Conservation (phyloP, 1,140 invertebrate species). For the Magallana ariakensis region DNA sequence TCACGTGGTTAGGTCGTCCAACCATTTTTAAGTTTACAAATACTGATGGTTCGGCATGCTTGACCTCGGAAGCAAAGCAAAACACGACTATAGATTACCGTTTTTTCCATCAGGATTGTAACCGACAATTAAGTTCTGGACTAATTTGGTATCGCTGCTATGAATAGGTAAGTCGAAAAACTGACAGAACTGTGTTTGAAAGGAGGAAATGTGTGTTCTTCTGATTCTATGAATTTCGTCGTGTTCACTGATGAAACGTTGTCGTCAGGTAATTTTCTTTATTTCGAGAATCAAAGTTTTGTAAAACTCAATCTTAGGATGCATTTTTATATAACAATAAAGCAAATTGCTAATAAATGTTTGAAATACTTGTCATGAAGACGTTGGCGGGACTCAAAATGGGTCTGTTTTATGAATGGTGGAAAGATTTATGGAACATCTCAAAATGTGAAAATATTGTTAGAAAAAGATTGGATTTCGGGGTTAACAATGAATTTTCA, state of each 20-base stretch:
- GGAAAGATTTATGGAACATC: neutral
- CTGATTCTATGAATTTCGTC: neutral
- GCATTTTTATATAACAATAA: neutral
- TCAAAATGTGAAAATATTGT: neutral
- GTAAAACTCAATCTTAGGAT: neutral
- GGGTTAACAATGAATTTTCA: no score
- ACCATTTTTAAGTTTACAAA: conserved; percentile 33
- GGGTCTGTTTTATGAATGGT: conserved; percentile 27
- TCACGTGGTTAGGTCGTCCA: neutral
- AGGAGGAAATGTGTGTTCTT: neutral
- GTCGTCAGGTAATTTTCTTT: conserved; percentile 8
- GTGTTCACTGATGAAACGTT: neutral
- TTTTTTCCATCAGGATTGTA: neutral
- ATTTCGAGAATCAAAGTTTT: neutral
- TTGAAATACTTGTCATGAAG: neutral
- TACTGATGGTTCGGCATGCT: conserved; percentile 28
- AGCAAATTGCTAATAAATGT: neutral
- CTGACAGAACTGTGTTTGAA: neutral
- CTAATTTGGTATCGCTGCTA: neutral
- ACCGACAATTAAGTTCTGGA: neutral
- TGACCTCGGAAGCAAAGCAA: conserved; percentile 37
- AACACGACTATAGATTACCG: neutral
- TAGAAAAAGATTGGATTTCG: no score
- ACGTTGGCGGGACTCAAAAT: conserved; percentile 35
- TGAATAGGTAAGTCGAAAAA: conserved; percentile 6